Percentiles rank a stretch among this genome's conserved stretches.
phyloP scores from a whole-genome alignment of 2,888 invertebrate species.

The Meganola albula region DNA sequence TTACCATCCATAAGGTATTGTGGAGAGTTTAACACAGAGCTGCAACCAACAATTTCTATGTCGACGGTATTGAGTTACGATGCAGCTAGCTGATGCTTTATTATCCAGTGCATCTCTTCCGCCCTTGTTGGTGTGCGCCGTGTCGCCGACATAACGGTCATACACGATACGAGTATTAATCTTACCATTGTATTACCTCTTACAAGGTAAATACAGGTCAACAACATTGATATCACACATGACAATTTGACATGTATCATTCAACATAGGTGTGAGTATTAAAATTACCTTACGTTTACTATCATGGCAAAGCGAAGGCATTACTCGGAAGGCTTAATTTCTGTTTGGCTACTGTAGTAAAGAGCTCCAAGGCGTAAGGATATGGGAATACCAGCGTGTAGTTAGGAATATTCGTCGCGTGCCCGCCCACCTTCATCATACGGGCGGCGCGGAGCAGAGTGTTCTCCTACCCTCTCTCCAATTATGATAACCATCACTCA shows the following conservation, averaged over 20 bases:
- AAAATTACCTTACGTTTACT: slow-evolving; percentile 55
- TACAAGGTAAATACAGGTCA: too few relatives aligned
- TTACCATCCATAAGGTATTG: slow-evolving; percentile 57
- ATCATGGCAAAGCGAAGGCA: slow-evolving; percentile 27
- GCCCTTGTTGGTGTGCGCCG: slow-evolving; percentile 68
- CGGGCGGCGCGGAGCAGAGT: slow-evolving; percentile 54
- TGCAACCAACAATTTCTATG: slow-evolving; percentile 68
- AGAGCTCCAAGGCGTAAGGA: slow-evolving; percentile 14
- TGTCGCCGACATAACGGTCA: slow-evolving; percentile 66
- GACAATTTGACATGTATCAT: too few relatives aligned
- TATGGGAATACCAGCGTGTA: slow-evolving; percentile 26
- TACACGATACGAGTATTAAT: slow-evolving; percentile 67
- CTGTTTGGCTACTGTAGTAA: slow-evolving; percentile 8
- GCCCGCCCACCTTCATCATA: slow-evolving; percentile 57
- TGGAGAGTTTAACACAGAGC: slow-evolving; percentile 45
- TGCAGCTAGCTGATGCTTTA: slow-evolving; percentile 65
- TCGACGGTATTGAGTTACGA: slow-evolving; percentile 70
- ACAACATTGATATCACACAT: slow-evolving; percentile 67
- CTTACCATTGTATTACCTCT: slow-evolving; percentile 74
- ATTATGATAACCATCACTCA: slow-evolving; percentile 77
- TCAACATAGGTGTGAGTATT: too few relatives aligned
- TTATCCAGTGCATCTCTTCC: slow-evolving; percentile 73
- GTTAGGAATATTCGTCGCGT: slow-evolving; percentile 44
- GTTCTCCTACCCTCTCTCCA: slow-evolving; percentile 71
- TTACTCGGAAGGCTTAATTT: neutral